phyloP scores from a whole-genome alignment of 2,888 invertebrate genomes.

The Taenaris catops region DNA sequence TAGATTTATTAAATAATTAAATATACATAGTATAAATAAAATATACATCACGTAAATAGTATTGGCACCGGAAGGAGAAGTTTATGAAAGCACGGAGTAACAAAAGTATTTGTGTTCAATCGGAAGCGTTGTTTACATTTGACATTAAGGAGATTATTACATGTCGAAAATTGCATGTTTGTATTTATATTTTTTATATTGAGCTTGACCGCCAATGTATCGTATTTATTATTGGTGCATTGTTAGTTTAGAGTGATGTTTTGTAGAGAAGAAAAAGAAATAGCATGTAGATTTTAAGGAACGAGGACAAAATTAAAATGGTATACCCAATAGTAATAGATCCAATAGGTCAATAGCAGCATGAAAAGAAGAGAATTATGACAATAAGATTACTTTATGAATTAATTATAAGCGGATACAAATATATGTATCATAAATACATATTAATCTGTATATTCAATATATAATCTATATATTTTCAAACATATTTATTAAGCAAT shows the following conservation, averaged over 20 bases:
- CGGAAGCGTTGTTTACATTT: constrained; percentile 46
- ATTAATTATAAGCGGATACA: neutral
- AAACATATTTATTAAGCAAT: no score
- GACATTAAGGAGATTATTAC: constrained; percentile 34
- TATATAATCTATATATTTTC: no score
- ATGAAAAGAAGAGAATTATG: constrained; percentile 67
- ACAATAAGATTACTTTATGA: constrained; percentile 52
- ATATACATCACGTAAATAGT: constrained; percentile 30
- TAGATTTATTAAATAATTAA: constrained; percentile 47
- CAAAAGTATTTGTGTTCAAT: constrained; percentile 48
- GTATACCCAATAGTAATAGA: constrained; percentile 70
- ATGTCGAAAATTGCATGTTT: constrained; percentile 72
- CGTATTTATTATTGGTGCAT: constrained; percentile 68
- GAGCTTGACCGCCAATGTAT: constrained; percentile 71
- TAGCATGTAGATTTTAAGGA: constrained; percentile 49
- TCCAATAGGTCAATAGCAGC: constrained; percentile 72
- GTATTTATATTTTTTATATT: constrained; percentile 72
- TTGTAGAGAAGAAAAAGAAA: constrained; percentile 33
- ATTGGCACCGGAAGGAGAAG: constrained; percentile 35
- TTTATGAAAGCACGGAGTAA: constrained; percentile 30
- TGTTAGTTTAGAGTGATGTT: constrained; percentile 34
- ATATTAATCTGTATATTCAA: no score
- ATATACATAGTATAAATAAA: constrained; percentile 43
- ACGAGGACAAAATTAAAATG: constrained; percentile 35
- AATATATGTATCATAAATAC: no score